These are phyloP conservation scores for Chrysina gloriosa DNA, from an alignment of 2,888 invertebrate species.

Conservation along the genomic window DNA sequence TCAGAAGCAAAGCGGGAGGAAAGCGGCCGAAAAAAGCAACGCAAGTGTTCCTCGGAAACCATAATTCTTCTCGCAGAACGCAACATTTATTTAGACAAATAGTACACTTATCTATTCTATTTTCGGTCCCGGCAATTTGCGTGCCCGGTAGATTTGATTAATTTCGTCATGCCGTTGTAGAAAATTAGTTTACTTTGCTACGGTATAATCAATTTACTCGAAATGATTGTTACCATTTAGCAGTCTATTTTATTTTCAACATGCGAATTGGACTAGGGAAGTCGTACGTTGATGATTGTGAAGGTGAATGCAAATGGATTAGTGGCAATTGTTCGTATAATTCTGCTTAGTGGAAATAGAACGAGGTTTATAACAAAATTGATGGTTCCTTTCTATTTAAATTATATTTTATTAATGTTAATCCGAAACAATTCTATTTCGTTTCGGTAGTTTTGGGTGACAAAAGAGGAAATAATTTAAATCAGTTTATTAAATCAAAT, in stretches of 20 bases:
- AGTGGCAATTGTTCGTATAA: no score
- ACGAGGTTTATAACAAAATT: no score
- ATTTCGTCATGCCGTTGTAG: slow-evolving; percentile 41
- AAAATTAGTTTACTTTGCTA: slow-evolving; percentile 45
- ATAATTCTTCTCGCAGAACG: slow-evolving; percentile 51
- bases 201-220: slow-evolving; percentile 42
- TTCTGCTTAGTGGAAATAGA: no score
- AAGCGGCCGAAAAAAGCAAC: slow-evolving; percentile 42
- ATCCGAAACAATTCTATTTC: no score
- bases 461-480: no score
- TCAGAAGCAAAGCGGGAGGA: slow-evolving; percentile 40
- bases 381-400: no score
- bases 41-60: slow-evolving; percentile 48
- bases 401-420: no score
- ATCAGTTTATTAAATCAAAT: no score
- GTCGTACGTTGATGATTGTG: no score
- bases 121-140: slow-evolving; percentile 36
- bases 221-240: slow-evolving; percentile 33
- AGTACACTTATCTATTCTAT: slow-evolving; percentile 49
- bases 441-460: no score
- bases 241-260: slow-evolving; percentile 18
- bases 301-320: no score
- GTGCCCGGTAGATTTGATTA: slow-evolving; percentile 42
- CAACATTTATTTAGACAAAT: slow-evolving; percentile 53
- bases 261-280: neutral